Evolutionary conservation across 2,888 invertebrate genomes (phyloP).

Genomic region (Rhingia campestris): DNA sequence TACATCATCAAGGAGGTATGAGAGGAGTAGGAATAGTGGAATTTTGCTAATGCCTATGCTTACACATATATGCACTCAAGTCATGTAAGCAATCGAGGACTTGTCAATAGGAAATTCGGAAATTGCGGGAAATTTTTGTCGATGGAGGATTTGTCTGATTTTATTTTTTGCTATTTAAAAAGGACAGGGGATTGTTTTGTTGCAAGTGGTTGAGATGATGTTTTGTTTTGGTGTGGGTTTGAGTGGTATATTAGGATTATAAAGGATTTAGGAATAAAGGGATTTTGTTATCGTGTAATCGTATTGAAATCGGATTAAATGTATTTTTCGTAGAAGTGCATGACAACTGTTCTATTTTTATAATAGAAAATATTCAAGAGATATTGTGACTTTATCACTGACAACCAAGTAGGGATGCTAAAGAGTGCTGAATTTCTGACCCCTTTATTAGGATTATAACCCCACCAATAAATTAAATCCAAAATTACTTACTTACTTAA

Average conservation of each 20-base stretch:
- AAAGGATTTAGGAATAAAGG: neutral
- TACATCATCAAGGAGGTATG: conserved; percentile 31
- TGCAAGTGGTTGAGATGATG: conserved; percentile 18
- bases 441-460: too few relatives aligned
- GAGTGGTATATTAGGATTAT: conserved; percentile 36
- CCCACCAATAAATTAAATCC: too few relatives aligned
- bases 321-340: neutral
- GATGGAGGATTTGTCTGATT: conserved; percentile 27
- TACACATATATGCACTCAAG: conserved; percentile 18
- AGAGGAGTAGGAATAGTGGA: neutral
- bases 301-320: neutral
- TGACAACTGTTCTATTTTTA: conserved; percentile 11
- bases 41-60: conserved; percentile 18
- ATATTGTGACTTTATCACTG: neutral
- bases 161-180: conserved; percentile 16
- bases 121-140: conserved; percentile 21
- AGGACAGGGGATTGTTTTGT: conserved; percentile 17
- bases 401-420: too few relatives aligned
- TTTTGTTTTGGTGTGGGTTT: conserved; percentile 8
- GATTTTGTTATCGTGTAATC: conserved; percentile 24
- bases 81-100: conserved; percentile 22
- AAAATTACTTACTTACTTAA: too few relatives aligned
- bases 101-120: conserved; percentile 9
- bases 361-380: neutral
- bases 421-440: too few relatives aligned